A percentile compares a stretch with the other conserved stretches of the same genome.
These are phyloP conservation scores for Lepeophtheirus nordmannii DNA, from an alignment of 2,888 invertebrate species.

Conservation along the genomic window DNA sequence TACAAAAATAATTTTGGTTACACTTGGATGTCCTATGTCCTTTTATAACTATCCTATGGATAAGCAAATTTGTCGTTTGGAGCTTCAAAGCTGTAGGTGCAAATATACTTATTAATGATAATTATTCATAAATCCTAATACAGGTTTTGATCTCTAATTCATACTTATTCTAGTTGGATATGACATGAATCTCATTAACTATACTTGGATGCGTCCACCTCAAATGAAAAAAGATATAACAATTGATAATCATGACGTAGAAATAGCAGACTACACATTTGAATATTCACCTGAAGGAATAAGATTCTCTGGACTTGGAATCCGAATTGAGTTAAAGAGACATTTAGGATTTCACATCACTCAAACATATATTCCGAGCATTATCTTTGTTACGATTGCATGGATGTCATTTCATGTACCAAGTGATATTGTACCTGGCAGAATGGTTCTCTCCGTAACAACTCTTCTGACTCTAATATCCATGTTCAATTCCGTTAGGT, in stretches of 20 bases:
- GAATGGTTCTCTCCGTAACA: conserved; percentile 49
- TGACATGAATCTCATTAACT: conserved; percentile 1
- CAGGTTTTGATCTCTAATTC: neutral
- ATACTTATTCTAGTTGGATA: conserved; percentile 18
- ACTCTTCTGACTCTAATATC: conserved; percentile 47
- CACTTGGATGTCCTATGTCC: conserved; percentile 19
- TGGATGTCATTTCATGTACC: conserved; percentile 52
- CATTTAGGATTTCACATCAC: conserved; percentile 47
- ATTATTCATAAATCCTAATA: neutral
- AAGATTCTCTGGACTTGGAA: conserved; percentile 38
- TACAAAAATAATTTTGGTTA: conserved; percentile 8
- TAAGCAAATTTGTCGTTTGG: neutral
- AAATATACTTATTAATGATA: neutral
- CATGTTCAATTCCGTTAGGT: conserved; percentile 51
- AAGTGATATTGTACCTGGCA: conserved; percentile 48
- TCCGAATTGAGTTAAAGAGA: conserved; percentile 38
- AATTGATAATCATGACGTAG: conserved; percentile 21
- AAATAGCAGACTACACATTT: conserved; percentile 4
- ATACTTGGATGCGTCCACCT: conserved; percentile 15
- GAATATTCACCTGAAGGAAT: conserved; percentile 8
- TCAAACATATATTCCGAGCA: conserved; percentile 48
- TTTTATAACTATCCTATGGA: conserved; percentile 22
- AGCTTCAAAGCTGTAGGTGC: conserved; percentile 16
- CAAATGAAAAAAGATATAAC: neutral
- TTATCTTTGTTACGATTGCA: conserved; percentile 48